phyloP scores from a whole-genome alignment of 2,888 invertebrate species.

The Autographa gamma region DNA sequence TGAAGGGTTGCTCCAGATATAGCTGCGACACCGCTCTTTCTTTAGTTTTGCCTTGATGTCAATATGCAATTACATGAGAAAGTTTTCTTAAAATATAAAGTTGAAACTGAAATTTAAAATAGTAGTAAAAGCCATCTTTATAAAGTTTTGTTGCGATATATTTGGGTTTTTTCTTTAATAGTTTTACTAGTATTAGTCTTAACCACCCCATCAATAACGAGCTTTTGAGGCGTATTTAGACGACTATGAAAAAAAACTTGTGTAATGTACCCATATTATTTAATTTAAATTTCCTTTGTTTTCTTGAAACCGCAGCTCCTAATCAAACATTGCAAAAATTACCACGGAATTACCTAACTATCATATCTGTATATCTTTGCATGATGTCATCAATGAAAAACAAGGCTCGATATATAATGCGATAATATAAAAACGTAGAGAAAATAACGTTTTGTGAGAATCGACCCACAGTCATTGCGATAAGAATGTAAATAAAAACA shows the following conservation, averaged over 20 bases:
- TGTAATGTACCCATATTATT: too few relatives aligned
- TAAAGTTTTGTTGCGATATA: too few relatives aligned
- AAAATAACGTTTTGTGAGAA: background rate
- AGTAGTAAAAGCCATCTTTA: background rate
- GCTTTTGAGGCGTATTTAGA: too few relatives aligned
- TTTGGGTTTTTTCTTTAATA: too few relatives aligned
- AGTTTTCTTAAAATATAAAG: background rate
- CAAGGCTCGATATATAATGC: too few relatives aligned
- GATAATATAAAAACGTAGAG: background rate
- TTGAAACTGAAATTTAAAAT: background rate
- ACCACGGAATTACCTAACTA: background rate
- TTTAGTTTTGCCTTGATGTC: slow-evolving; percentile 1
- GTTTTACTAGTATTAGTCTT: too few relatives aligned
- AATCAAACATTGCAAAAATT: too few relatives aligned
- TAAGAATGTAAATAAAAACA: slow-evolving; percentile 4
- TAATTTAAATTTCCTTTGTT: too few relatives aligned
- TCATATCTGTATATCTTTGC: background rate
- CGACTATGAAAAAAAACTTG: too few relatives aligned
- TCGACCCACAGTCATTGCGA: background rate
- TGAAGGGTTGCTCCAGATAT: background rate
- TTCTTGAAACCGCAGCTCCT: too few relatives aligned
- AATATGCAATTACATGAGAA: background rate
- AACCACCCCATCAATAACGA: too few relatives aligned
- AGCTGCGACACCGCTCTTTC: background rate
- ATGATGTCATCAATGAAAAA: slow-evolving; percentile 4